phyloP scores from a whole-genome alignment of 92 coral and sea anemone genomes.

The Montipora capitata region DNA sequence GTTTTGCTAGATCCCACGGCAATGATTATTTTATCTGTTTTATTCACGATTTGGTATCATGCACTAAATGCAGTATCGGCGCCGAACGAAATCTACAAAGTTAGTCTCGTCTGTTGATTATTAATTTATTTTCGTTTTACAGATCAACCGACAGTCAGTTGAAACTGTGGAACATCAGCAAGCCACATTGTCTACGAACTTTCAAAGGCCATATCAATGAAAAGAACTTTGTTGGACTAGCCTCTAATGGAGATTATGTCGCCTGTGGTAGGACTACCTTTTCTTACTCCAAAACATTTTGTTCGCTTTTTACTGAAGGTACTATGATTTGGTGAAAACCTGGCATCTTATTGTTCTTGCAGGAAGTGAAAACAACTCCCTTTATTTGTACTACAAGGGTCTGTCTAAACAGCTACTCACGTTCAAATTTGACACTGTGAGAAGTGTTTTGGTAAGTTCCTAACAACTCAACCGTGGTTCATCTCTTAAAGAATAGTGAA shows the following conservation, averaged over 20 bases:
- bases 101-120: background rate
- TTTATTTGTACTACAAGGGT: constrained; percentile 96
- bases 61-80: no score
- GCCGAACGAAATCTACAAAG: no score
- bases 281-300: background rate
- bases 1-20: no score
- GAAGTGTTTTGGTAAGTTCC: constrained; percentile 92
- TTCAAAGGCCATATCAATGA: constrained; percentile 98
- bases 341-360: background rate
- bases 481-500: no score
- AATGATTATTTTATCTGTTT: no score
- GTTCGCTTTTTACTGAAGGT: no score
- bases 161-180: constrained; percentile 96
- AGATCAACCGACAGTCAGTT: constrained; percentile 99
- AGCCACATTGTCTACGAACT: constrained; percentile 97
- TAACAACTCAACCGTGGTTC: no score
- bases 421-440: constrained; percentile 96
- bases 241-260: constrained; percentile 97
- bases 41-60: no score
- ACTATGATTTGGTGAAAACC: no score
- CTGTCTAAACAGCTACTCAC: constrained; percentile 96
- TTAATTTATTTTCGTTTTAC: background rate
- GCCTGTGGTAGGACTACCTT: constrained; percentile 89
- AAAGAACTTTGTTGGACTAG: constrained; percentile 97
- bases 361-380: constrained; percentile 98